phyloP scores from a whole-genome alignment of 2,797 vertebrate species.

The Aphelocoma californica region DNA sequence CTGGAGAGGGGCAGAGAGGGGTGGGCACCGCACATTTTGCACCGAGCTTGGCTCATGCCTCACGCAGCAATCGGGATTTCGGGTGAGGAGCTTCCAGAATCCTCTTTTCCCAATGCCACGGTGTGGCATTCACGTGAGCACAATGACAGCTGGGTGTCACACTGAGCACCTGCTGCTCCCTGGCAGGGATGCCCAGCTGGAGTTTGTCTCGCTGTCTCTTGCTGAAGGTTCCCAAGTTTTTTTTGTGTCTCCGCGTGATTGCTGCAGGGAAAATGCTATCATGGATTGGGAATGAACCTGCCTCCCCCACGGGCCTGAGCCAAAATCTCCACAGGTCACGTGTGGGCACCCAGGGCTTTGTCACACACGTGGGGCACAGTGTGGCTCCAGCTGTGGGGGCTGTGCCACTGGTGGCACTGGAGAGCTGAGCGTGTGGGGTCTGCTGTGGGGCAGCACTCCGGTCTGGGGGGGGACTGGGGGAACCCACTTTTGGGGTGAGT shows the following conservation, averaged over 20 bases:
- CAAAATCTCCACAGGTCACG: no score
- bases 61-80: neutral
- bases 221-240: neutral
- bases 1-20: neutral
- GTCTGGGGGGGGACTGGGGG: neutral
- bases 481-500: neutral
- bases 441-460: fast-evolving
- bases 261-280: neutral
- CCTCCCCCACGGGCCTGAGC: fast-evolving
- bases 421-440: fast-evolving
- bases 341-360: neutral
- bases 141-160: neutral
- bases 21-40: neutral
- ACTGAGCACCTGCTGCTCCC: neutral
- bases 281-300: neutral
- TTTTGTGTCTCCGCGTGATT: neutral
- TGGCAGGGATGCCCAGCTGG: neutral
- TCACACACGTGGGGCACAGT: fast-evolving
- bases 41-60: fast-evolving
- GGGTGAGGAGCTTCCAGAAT: neutral
- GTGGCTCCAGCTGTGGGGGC: fast-evolving
- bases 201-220: neutral
- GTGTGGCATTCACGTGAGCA: fast-evolving
- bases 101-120: fast-evolving
- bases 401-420: fast-evolving